Base-by-base conservation (phyloP, 1,140 invertebrate genomes). In the Ceratina australensis region DNA sequence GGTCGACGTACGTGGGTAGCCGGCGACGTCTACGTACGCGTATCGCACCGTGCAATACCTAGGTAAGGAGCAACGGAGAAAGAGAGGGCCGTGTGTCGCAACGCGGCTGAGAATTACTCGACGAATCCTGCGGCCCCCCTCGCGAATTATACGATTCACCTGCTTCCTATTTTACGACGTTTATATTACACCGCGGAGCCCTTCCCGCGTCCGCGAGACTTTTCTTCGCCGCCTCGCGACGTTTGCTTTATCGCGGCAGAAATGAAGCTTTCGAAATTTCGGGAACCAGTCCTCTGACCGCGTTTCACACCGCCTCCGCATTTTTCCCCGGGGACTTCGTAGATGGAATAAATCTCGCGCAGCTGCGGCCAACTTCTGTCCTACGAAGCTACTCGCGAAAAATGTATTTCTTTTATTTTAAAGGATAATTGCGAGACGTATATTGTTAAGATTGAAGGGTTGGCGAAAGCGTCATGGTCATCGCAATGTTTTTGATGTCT, bases 121-220 rank as follows among this genome's bases (percentile, higher is more conserved):
- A 77, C 80, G 80, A 87, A 87, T 83, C 79, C 60, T 52, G n/a
- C n/a, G 33, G 59, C 10, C 26, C 73, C 75, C 61, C 85, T 78
- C 78, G 83, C 87, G 84, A 92, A 92, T 92, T 92, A 92, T 92
- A 91, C 88, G 91, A 92, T 92, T 92, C 91, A 92, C 91, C 91
- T 92, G 91, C 86, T 91, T 91, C 91, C 91, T 92, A 91, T 91
- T 92, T 92, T 92, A 92, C 89, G 91, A 92, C 91, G 89, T 91
- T 92, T 92, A 92, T 92, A 92, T 92, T 91, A 91, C 90, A 87
- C 84, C 83, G 81, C 78, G 82, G 79, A 87, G 49, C 72, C 66
- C 13, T 52, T 72, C 81, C 80, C 81, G 85, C 85, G 81, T 81
- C 78, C 81, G 59, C 80, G 64, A 80, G 33, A 84, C 72, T 82